Percentiles rank a stretch among this genome's conserved stretches.
These are phyloP conservation scores for Drosophila ficusphila DNA, from an alignment of 1,140 invertebrate genomes.

Conservation along the genomic window DNA sequence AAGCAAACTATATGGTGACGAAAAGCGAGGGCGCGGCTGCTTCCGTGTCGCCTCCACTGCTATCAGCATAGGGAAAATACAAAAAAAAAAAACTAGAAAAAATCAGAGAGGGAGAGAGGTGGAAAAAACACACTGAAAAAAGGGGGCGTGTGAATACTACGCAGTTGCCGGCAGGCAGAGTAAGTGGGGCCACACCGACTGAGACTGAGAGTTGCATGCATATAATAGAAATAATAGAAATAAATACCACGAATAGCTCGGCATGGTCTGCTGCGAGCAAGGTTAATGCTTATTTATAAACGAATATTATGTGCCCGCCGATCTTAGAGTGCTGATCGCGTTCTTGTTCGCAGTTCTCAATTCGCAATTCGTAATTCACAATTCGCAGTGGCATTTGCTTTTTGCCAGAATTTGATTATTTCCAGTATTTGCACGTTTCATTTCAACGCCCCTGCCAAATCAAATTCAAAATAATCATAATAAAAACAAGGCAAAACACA, in stretches of 20 bases:
- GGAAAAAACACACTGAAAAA: slow-evolving; percentile 10
- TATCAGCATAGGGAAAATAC: slow-evolving; percentile 11
- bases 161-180: slow-evolving; percentile 45
- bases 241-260: slow-evolving; percentile 39
- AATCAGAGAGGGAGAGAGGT: too few species aligned
- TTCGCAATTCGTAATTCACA: not conserved
- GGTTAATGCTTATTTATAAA: slow-evolving; percentile 77
- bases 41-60: slow-evolving; percentile 64
- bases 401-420: slow-evolving; percentile 18
- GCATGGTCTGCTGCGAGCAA: slow-evolving; percentile 42
- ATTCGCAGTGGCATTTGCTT: slow-evolving; percentile 1
- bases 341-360: slow-evolving; percentile 21
- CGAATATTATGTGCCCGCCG: slow-evolving; percentile 58
- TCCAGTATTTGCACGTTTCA: slow-evolving; percentile 47
- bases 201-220: slow-evolving; percentile 46
- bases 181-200: slow-evolving; percentile 15
- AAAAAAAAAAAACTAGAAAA: slow-evolving; percentile 15
- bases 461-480: slow-evolving; percentile 6
- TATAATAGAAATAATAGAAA: slow-evolving; percentile 43
- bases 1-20: slow-evolving; percentile 16
- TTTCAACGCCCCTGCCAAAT: slow-evolving; percentile 21
- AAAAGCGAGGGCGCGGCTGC: slow-evolving; percentile 52
- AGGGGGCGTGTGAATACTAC: slow-evolving; percentile 51
- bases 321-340: slow-evolving; percentile 32
- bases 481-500: not conserved